Percentiles rank a stretch among this genome's conserved stretches.
phyloP scores from a whole-genome alignment of 30 jellyfish, hydroid and myxozoan species.

The Aurelia sp. region DNA sequence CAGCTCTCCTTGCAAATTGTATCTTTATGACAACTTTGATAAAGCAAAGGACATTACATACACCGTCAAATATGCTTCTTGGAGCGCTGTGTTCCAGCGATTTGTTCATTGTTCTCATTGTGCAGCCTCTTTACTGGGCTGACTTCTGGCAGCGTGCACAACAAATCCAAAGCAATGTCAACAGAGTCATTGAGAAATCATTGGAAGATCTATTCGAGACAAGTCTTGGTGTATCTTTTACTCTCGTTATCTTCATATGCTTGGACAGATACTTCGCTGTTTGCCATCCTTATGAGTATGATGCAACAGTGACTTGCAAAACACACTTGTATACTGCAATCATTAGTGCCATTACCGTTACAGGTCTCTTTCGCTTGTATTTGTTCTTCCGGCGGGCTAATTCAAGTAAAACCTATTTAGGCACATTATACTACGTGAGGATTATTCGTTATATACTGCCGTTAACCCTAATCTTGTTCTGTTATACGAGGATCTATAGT shows the following conservation, averaged over 20 bases:
- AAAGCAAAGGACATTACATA: slow-evolving; percentile 30
- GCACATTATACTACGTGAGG: too few relatives aligned
- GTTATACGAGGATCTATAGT: slow-evolving; percentile 1
- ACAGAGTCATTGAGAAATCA: not conserved
- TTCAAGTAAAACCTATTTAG: too few relatives aligned
- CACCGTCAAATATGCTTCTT: slow-evolving; percentile 38
- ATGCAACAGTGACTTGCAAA: slow-evolving; percentile 24
- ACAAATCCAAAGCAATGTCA: not conserved
- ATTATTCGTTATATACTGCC: too few relatives aligned
- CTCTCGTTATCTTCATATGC: slow-evolving; percentile 10
- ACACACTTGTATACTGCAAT: not conserved
- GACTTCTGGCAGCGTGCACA: not conserved
- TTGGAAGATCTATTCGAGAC: slow-evolving; percentile 3
- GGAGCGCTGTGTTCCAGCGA: slow-evolving; percentile 39
- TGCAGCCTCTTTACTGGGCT: slow-evolving; percentile 18
- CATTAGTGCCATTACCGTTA: not conserved
- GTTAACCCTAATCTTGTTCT: not conserved
- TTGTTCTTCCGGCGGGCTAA: not conserved
- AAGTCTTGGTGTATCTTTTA: slow-evolving; percentile 16
- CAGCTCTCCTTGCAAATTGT: not conserved
- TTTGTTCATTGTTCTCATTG: slow-evolving; percentile 1
- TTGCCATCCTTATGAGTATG: slow-evolving; percentile 42
- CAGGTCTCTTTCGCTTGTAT: not conserved
- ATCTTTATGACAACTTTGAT: slow-evolving; percentile 4
- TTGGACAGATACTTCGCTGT: slow-evolving; percentile 39